Conservation (phyloP, 2,113 vertebrate species). For the Oryzias woworae region DNA sequence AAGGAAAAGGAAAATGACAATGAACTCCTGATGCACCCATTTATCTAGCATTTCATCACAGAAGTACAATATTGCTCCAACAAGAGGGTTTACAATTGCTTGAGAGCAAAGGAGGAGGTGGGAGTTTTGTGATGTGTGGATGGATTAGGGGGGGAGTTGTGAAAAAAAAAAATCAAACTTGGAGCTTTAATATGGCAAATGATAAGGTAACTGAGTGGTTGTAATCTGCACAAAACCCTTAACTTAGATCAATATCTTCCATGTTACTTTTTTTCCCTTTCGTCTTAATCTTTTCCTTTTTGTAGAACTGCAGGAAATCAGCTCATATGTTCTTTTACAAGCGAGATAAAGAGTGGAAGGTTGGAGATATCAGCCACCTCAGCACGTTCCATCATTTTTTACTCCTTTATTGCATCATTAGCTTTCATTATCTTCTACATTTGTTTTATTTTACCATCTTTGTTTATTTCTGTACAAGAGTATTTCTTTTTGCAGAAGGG, state of each 20-base stretch:
- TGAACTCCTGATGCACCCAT: conserved; percentile 30
- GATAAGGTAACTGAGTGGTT: conserved; percentile 51
- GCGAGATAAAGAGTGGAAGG: conserved; percentile 46
- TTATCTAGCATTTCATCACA: conserved; percentile 54
- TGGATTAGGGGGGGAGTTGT: background rate
- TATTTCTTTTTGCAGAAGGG: conserved; percentile 14
- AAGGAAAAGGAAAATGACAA: conserved; percentile 21
- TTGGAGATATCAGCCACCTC: conserved; percentile 48
- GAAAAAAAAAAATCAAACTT: background rate
- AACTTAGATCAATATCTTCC: conserved; percentile 32
- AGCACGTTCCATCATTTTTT: conserved; percentile 43
- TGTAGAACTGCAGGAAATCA: conserved; percentile 53
- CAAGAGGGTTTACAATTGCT: conserved; percentile 34
- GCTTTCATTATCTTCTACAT: conserved; percentile 45
- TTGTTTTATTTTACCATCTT: conserved; percentile 10
- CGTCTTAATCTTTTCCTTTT: conserved; percentile 11
- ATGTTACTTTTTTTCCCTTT: background rate
- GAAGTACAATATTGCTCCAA: conserved; percentile 39
- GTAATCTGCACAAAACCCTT: conserved; percentile 31
- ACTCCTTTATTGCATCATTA: conserved; percentile 44
- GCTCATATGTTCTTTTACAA: conserved; percentile 36
- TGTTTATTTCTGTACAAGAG: conserved; percentile 28
- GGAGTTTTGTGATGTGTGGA: too few relatives aligned
- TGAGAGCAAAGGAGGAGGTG: conserved; percentile 3
- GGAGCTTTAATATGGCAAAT: conserved; percentile 41